Percentiles rank a stretch among this genome's conserved stretches.
These are phyloP conservation scores for Aeoliscus strigatus DNA, from an alignment of 2,797 vertebrate species.

Conservation along the genomic window DNA sequence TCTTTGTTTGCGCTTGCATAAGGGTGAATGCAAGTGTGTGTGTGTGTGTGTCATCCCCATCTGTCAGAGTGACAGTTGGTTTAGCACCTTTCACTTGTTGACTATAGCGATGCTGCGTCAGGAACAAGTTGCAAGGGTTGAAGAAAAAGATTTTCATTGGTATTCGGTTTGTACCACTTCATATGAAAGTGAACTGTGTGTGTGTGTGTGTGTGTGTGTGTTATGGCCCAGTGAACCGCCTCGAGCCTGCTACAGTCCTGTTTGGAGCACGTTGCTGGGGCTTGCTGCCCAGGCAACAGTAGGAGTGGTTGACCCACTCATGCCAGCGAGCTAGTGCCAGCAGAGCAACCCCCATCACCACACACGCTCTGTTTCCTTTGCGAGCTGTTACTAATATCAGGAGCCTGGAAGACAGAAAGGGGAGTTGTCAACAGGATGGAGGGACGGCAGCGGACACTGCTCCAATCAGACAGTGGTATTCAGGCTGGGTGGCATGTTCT, in stretches of 20 bases:
- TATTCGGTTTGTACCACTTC: conserved; percentile 12
- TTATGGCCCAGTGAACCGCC: conserved; percentile 31
- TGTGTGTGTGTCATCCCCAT: conserved; percentile 49
- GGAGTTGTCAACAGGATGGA: conserved; percentile 29
- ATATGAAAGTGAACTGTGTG: conserved; percentile 5
- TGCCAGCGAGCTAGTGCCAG: conserved; percentile 38
- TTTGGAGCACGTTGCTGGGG: conserved; percentile 32
- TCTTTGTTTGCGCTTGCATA: conserved; percentile 40
- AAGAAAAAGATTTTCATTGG: neutral
- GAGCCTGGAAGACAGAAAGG: conserved; percentile 26
- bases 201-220: conserved; percentile 18
- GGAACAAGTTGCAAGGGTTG: conserved; percentile 2
- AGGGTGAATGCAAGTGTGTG: conserved; percentile 30
- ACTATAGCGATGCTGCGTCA: conserved; percentile 11
- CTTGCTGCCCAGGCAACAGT: conserved; percentile 47
- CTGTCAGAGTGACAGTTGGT: conserved; percentile 47
- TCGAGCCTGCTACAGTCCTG: conserved; percentile 34
- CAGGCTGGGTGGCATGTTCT: conserved; percentile 8
- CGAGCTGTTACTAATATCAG: conserved; percentile 43
- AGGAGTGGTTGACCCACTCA: conserved; percentile 49
- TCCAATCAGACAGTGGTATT: neutral
- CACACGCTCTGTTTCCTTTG: conserved; percentile 15
- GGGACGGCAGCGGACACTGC: conserved; percentile 1
- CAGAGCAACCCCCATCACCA: conserved; percentile 15
- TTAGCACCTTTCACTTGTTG: conserved; percentile 26